phyloP scores from a whole-genome alignment of 2,113 vertebrate genomes.

The Parotia lawesii region DNA sequence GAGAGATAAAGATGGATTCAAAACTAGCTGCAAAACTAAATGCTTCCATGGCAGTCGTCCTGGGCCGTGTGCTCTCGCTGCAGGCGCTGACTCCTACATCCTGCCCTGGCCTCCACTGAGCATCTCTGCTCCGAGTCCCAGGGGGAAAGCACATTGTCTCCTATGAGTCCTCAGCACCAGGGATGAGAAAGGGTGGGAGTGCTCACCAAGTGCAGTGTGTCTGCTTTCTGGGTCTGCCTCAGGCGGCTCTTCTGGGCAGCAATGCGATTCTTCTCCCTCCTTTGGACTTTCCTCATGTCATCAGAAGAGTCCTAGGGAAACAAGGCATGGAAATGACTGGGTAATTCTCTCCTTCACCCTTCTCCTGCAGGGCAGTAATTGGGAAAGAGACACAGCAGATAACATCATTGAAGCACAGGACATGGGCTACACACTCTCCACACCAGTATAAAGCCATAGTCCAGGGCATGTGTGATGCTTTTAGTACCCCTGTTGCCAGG shows the following conservation, averaged over 20 bases:
- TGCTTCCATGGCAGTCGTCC: background rate
- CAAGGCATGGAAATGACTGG: background rate
- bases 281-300: conserved; percentile 89
- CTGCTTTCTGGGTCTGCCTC: conserved; percentile 95
- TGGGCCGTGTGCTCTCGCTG: background rate
- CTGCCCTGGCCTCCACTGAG: background rate
- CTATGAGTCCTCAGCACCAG: background rate
- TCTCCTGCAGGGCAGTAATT: background rate
- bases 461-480: background rate
- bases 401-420: background rate
- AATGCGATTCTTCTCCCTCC: conserved; percentile 95
- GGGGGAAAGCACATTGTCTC: background rate
- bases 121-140: accelerated
- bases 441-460: background rate
- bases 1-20: background rate
- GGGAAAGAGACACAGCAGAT: background rate
- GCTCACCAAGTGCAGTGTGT: conserved; percentile 94
- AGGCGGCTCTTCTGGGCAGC: conserved; percentile 97
- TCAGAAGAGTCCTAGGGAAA: conserved; percentile 85
- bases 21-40: background rate
- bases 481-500: background rate
- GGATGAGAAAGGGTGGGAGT: background rate
- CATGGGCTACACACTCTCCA: background rate
- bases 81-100: accelerated
- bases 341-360: background rate